These are phyloP conservation scores for Reticulitermes lucifugus DNA, from an alignment of 2,888 invertebrate species.

Conservation along the genomic window DNA sequence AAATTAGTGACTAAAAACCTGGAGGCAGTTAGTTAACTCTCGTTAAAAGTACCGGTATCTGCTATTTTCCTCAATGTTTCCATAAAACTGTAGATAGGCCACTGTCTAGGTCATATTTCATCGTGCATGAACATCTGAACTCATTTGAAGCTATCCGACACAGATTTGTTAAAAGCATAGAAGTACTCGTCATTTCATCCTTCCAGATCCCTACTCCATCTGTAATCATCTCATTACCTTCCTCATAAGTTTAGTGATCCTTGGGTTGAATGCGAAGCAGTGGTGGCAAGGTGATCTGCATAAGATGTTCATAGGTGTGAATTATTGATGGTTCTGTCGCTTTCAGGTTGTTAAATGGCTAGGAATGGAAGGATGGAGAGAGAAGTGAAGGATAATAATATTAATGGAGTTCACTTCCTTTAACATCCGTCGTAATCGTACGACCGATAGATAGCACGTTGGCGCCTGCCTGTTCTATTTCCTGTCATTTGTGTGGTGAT, in stretches of 20 bases:
- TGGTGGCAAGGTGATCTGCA: background rate
- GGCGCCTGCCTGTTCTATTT: conserved; percentile 35
- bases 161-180: no score
- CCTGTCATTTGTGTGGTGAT: conserved; percentile 39
- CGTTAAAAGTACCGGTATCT: no score
- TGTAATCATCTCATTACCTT: no score
- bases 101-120: no score
- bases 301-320: conserved; percentile 41
- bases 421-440: conserved; percentile 32
- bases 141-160: no score
- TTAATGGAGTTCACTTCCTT: conserved; percentile 42
- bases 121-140: no score
- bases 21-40: no score
- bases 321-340: conserved; percentile 35
- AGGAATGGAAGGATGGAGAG: conserved; percentile 27
- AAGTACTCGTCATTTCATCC: no score
- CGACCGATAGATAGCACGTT: conserved; percentile 36
- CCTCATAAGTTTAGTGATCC: background rate
- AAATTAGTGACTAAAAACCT: no score
- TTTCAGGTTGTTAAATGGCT: conserved; percentile 30
- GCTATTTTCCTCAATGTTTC: no score
- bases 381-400: conserved; percentile 40
- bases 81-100: no score
- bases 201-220: no score
- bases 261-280: background rate